These are phyloP conservation scores for Oreochromis grahami DNA, from an alignment of 2,797 vertebrate species.

Conservation along the genomic window DNA sequence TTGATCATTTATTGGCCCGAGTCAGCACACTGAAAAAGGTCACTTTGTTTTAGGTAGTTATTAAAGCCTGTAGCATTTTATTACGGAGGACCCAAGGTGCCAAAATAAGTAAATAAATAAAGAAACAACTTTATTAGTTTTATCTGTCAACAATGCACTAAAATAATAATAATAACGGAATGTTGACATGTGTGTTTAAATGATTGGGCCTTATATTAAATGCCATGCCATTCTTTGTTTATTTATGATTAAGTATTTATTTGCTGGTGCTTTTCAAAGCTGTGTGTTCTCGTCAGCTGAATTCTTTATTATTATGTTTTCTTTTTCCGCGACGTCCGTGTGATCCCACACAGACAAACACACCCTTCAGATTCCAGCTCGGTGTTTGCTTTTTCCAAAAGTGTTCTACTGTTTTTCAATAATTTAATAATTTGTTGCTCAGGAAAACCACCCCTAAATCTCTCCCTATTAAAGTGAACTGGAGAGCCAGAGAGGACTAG, in stretches of 20 bases:
- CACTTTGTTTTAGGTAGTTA: not conserved
- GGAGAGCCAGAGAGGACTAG: accelerated
- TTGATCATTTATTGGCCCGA: not conserved
- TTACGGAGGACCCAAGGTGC: not conserved
- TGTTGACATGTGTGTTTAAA: not conserved
- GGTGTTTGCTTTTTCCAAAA: not conserved
- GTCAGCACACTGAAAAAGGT: not conserved
- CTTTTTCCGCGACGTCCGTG: accelerated
- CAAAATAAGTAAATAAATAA: not conserved
- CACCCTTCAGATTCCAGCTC: not conserved
- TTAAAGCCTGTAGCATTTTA: not conserved
- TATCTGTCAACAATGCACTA: not conserved
- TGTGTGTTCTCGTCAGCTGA: not conserved
- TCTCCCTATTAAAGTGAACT: accelerated
- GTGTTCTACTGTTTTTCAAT: not conserved
- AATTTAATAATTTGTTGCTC: not conserved
- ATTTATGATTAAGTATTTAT: not conserved
- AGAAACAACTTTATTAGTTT: not conserved
- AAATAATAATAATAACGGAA: not conserved
- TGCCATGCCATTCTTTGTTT: accelerated
- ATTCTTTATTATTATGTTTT: accelerated
- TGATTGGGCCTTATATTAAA: not conserved
- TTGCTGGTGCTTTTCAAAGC: not conserved
- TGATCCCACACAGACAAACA: not conserved
- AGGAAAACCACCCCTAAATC: accelerated